phyloP scores from a whole-genome alignment of 1,140 invertebrate genomes.

The Drosophila parvula region DNA sequence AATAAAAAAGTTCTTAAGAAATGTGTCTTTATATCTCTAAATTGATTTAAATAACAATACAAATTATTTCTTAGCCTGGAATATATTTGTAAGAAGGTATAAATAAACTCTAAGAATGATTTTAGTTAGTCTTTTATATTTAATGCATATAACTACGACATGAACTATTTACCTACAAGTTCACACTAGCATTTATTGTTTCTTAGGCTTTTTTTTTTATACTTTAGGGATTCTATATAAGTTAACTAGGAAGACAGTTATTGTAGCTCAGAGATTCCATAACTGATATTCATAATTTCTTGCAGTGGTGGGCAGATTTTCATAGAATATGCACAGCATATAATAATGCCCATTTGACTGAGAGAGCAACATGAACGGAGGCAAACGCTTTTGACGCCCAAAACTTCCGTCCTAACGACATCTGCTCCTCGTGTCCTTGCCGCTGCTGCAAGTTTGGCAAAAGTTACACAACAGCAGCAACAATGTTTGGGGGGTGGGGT shows the following conservation, averaged over 20 bases:
- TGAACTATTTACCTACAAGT: no score
- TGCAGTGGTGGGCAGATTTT: background rate
- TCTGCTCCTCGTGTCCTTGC: slow-evolving; percentile 9
- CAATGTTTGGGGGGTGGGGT: background rate
- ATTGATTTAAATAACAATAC: background rate
- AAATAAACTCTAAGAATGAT: no score
- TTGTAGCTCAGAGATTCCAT: background rate
- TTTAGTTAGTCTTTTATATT: no score
- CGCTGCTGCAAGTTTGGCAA: slow-evolving; percentile 63
- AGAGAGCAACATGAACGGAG: slow-evolving; percentile 20
- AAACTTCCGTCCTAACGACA: slow-evolving; percentile 60
- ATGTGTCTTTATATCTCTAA: no score
- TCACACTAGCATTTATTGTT: background rate
- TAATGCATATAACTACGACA: no score
- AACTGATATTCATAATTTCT: slow-evolving; percentile 1
- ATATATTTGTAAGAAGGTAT: background rate
- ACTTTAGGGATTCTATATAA: background rate
- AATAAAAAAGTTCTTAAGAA: background rate
- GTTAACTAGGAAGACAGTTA: background rate
- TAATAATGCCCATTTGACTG: slow-evolving; percentile 59
- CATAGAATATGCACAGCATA: slow-evolving; percentile 18
- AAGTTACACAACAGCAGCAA: slow-evolving; percentile 58
- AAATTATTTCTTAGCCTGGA: background rate
- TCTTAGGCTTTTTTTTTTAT: no score
- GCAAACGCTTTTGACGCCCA: slow-evolving; percentile 12